Evolutionary conservation across 1,140 invertebrate species (phyloP).

Genomic region (Neuroterus valhalla): DNA sequence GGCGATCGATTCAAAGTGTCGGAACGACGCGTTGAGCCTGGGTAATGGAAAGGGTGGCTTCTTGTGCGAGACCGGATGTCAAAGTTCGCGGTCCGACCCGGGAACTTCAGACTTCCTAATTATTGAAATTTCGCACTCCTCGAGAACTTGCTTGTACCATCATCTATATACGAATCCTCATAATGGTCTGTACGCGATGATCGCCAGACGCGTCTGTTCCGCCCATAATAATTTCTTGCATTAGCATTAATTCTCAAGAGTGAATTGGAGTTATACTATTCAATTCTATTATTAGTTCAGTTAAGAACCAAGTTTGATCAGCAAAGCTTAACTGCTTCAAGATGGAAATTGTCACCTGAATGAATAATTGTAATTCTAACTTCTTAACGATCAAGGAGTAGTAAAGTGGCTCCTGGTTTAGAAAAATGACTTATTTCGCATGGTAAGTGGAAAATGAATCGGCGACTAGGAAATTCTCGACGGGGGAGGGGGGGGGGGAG

Average conservation of each 20-base stretch:
- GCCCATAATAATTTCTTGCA: slow-evolving; percentile 49
- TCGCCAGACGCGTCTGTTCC: slow-evolving; percentile 30
- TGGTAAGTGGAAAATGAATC: slow-evolving; percentile 22
- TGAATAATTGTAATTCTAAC: background rate
- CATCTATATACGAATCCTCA: slow-evolving; percentile 37
- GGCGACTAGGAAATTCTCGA: background rate
- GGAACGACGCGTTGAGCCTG: slow-evolving; percentile 40
- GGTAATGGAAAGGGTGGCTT: slow-evolving; percentile 41
- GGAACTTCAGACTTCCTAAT: slow-evolving; percentile 55
- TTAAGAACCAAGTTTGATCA: background rate
- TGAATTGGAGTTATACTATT: background rate
- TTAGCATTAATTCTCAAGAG: slow-evolving; percentile 22
- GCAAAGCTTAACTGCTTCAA: background rate
- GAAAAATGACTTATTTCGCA: slow-evolving; percentile 17
- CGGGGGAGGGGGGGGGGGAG: background rate
- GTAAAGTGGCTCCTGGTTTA: background rate
- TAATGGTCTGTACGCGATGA: slow-evolving; percentile 17
- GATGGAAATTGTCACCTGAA: background rate
- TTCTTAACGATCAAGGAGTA: background rate
- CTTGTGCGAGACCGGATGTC: slow-evolving; percentile 41
- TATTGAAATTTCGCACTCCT: slow-evolving; percentile 60
- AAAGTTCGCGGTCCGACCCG: slow-evolving; percentile 52
- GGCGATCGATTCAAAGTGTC: slow-evolving; percentile 24
- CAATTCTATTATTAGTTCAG: background rate
- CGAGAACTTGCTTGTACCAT: slow-evolving; percentile 45